Percentiles rank a stretch among this genome's conserved stretches.
Evolutionary conservation across 2,113 vertebrate genomes (phyloP).

Genomic region (Psilopsiagon aurifrons): DNA sequence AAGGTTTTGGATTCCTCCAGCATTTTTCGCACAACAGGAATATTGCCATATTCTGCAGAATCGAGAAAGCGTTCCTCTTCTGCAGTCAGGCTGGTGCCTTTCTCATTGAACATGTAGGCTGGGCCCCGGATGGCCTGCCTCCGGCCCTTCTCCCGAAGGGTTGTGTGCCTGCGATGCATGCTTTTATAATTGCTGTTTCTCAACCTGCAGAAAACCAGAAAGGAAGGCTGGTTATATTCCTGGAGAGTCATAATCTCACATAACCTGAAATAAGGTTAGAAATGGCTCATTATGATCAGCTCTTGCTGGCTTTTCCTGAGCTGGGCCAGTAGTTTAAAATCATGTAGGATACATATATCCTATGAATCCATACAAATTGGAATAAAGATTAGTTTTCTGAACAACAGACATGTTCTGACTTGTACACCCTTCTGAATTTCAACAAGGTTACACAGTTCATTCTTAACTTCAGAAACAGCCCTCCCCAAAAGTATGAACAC

Average conservation of each 20-base stretch:
- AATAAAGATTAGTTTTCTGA: neutral
- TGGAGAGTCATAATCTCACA: too few relatives aligned
- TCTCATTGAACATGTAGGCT: constrained; percentile 98
- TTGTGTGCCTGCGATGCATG: constrained; percentile 94
- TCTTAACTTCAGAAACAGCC: neutral
- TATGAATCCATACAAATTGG: neutral
- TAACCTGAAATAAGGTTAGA: neutral
- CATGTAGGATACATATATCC: neutral
- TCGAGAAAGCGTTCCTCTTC: constrained; percentile 95
- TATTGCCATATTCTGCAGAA: constrained; percentile 95
- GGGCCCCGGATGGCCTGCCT: constrained; percentile 94
- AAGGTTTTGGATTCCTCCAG: constrained; percentile 95
- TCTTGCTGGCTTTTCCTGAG: neutral
- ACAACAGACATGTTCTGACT: neutral
- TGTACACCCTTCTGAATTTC: neutral
- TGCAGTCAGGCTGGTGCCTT: constrained; percentile 87
- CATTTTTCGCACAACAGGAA: constrained; percentile 96
- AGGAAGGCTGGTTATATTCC: neutral
- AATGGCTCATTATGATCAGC: neutral
- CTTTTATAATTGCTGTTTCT: constrained; percentile 73
- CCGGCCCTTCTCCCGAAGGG: constrained; percentile 92
- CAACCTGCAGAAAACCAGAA: constrained; percentile 58
- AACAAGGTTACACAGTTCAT: neutral
- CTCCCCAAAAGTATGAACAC: neutral
- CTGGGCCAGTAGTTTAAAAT: neutral